Evolutionary conservation across 2,113 vertebrate species (phyloP), one percentile per base, ranked within the genome.

Genomic region (Elgaria multicarinata): DNA sequence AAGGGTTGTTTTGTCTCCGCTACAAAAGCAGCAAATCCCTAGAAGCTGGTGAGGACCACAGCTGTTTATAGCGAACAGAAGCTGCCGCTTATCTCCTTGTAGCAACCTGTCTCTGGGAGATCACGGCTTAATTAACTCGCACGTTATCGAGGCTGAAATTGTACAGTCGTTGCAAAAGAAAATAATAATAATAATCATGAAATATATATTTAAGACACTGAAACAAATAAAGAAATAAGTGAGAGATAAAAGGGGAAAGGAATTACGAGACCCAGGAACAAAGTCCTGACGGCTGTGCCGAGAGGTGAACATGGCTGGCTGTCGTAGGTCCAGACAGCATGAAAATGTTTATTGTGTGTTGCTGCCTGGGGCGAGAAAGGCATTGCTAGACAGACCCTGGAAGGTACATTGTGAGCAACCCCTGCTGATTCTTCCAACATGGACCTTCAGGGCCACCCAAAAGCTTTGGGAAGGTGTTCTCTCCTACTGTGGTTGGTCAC

Each of bases 41-140:
- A 87, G 95, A 95, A 96, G 93, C 93, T 93, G 95, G 94, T 93
- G 93, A 85, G 93, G 93, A 93, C 85, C 90, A 91, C 91, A 92
- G 94, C 95, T 96, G 94, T 96, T 97, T 96, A 91, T 86, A 88
- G 89, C 0, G 90, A 82, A 91, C 89, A 92, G 94, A 95, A 94
- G 90, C 92, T 3, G 75, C 89, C 55, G 94, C 97, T 97, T 97
- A 97, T 97, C 97, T 97, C 94, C 91, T 95, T 90, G 93, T 94
- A 96, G 93, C 96, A 97, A 97, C 95, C 95, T 96, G 96, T 93
- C 94, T 96, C 92, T 92, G 80, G 91, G 96, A 96, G 95, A 97
- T 97, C 96, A 94, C 94, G 93, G 96, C 96, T 97, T 97, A 97
- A 97, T 97, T 97, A 97, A 97, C 94, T 95, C 1, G 0, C 0